Evolutionary conservation across 2,888 invertebrate species (phyloP), one percentile per base, ranked within the genome.

Genomic region (Pachliopta kotzebuea): DNA sequence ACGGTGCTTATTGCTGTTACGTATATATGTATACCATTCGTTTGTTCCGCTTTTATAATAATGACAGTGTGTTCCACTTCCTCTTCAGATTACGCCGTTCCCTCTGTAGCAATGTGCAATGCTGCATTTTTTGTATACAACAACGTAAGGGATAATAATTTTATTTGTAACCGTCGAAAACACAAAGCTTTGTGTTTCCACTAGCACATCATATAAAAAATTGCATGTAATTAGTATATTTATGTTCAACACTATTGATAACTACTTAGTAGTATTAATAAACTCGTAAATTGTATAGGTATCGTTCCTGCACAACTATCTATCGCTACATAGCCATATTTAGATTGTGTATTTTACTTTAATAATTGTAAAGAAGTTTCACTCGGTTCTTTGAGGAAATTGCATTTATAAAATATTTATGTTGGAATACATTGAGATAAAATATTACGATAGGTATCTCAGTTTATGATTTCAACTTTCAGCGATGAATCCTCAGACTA

Each of bases 161-260:
- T 57, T 53, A 60, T 65, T 60, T 29, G 52, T 42, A 65, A n/a
- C 42, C 26, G 56, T 60, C 54, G 49, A 64, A 24, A 60, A 52
- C 60, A 56, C 56, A 60, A 65, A 60, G 64, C 64, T 65, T 65
- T 65, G 64, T 52, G 52, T 60, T 53, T 42, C 26, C 37, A 24
- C 23, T 52, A 56, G 60, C 64, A 23, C 45, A 52, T 60, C 42
- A 29, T 29, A 26, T 11, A 18, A 42, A 50, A 62, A 23, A 17
- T 37, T 59, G 49, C 31, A 52, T 60, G 31, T 52, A 60, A 60
- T 60, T 59, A 59, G 4, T 55, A n/a, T 9, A 29, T 55, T 29
- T 55, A 26, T 55, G n/a, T 55, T 7, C n/a, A 55, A 4, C 26
- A 17, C 7, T 53, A 23, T 24, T 31, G 11, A 11, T 31, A 31